These are phyloP conservation scores for Dromius quadrimaculatus DNA, from an alignment of 2,888 invertebrate species.

Conservation along the genomic window DNA sequence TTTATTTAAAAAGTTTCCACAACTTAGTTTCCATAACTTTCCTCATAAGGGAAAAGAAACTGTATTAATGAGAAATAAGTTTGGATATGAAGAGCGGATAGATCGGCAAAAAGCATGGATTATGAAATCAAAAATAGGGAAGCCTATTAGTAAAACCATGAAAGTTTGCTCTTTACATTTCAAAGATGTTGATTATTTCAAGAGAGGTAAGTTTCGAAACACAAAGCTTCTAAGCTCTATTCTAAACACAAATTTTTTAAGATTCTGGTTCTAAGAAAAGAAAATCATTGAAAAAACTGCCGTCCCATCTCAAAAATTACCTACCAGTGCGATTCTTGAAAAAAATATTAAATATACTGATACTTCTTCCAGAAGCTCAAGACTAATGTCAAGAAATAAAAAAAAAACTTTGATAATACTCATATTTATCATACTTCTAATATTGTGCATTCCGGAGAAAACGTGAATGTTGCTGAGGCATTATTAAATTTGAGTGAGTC, in stretches of 20 bases:
- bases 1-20: too few species aligned
- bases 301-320: neutral
- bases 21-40: too few species aligned
- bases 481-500: neutral
- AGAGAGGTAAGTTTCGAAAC: neutral
- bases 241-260: slow-evolving; percentile 2
- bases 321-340: neutral
- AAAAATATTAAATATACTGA: neutral
- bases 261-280: neutral
- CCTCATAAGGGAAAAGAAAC: too few species aligned
- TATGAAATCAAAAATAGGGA: neutral
- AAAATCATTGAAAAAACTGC: neutral
- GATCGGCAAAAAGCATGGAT: neutral
- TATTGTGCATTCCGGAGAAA: neutral
- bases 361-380: neutral
- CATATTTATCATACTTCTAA: neutral
- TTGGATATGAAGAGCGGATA: too few species aligned
- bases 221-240: neutral
- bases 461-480: neutral
- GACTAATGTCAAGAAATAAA: neutral
- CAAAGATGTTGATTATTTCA: neutral
- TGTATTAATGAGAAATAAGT: too few species aligned
- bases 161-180: neutral
- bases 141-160: neutral
- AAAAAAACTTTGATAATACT: neutral